A percentile compares a stretch with the other conserved stretches of the same genome.
Conservation (phyloP, 2,888 invertebrate species). For the Pocota personata region DNA sequence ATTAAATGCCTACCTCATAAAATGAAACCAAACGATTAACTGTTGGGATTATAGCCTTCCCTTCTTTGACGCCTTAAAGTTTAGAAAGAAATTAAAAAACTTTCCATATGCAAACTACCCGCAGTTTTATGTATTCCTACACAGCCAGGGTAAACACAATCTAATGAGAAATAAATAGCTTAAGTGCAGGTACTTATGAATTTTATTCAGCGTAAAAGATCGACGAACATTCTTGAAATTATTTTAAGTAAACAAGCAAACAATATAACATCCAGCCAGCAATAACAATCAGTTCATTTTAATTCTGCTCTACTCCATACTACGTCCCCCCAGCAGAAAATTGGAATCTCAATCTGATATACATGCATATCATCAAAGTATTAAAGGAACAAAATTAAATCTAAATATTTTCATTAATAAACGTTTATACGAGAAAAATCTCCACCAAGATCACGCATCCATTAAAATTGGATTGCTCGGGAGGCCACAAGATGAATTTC, state of each 20-base stretch:
- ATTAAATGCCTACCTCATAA: background rate
- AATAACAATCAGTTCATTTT: constrained; percentile 64
- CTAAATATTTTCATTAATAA: constrained; percentile 70
- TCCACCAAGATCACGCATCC: constrained; percentile 64
- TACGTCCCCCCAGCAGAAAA: background rate
- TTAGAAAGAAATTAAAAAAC: background rate
- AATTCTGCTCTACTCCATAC: background rate
- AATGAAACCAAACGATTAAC: background rate
- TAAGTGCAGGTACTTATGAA: constrained; percentile 44
- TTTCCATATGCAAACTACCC: background rate
- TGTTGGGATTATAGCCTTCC: background rate
- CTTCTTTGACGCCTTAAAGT: background rate
- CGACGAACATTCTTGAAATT: constrained; percentile 35
- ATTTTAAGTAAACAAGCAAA: constrained; percentile 38
- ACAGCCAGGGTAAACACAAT: constrained; percentile 31
- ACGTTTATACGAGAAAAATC: constrained; percentile 52
- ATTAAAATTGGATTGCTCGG: constrained; percentile 58
- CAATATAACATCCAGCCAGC: constrained; percentile 9
- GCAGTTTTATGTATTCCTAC: background rate
- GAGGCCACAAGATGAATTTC: constrained; percentile 47
- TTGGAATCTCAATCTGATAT: constrained; percentile 18
- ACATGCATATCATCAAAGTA: constrained; percentile 61
- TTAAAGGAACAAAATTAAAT: constrained; percentile 48
- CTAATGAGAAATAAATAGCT: constrained; percentile 65
- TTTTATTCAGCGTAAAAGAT: constrained; percentile 30